Evolutionary conservation across 1,140 invertebrate species (phyloP).

Genomic region (Dendroctonus ponderosae): DNA sequence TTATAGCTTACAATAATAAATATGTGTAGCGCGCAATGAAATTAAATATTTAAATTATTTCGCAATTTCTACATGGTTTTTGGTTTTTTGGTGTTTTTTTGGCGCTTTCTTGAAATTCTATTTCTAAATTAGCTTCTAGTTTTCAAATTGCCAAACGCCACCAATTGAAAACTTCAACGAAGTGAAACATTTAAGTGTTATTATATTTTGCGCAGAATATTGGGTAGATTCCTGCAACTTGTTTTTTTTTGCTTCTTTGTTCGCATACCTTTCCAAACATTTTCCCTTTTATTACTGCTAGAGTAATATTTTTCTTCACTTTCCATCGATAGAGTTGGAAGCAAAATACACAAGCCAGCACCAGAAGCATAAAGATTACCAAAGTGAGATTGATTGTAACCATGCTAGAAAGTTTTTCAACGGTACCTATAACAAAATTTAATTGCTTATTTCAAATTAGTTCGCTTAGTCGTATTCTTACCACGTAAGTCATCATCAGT

Average conservation of each 20-base stretch:
- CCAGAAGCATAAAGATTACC: conserved; percentile 40
- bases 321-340: conserved; percentile 45
- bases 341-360: conserved; percentile 32
- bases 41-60: too few species aligned
- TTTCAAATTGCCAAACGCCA: too few species aligned
- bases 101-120: too few species aligned
- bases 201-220: too few species aligned
- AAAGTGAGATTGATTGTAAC: conserved; percentile 39
- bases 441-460: neutral
- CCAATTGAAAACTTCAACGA: too few species aligned
- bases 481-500: conserved; percentile 37
- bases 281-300: conserved; percentile 38
- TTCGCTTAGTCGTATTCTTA: conserved; percentile 18
- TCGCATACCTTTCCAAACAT: conserved; percentile 38
- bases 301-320: conserved; percentile 43
- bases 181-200: too few species aligned
- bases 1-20: too few species aligned
- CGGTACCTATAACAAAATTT: conserved; percentile 37
- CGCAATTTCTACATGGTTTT: too few species aligned
- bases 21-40: too few species aligned
- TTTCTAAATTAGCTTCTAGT: too few species aligned
- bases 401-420: conserved; percentile 38
- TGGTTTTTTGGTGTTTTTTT: too few species aligned
- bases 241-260: neutral
- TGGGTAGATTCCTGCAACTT: too few species aligned